Base-by-base conservation (phyloP, 1,140 invertebrate genomes). In the Mizuhopecten yessoensis region DNA sequence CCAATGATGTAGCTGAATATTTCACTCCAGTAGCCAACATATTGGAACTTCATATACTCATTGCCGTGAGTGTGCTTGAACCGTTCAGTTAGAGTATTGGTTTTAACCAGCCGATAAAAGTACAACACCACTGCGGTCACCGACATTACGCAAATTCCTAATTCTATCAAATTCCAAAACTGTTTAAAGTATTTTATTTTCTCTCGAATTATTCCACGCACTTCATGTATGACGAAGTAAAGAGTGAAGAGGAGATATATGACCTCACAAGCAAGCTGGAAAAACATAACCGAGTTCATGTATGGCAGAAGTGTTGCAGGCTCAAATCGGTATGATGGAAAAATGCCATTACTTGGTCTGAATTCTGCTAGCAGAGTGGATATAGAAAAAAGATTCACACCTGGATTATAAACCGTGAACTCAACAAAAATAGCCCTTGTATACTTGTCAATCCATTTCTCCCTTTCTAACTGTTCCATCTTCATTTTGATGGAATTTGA, bases 351-450 rank as follows among this genome's bases (percentile, higher is more conserved):
- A 39, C 96, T 97, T 9, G 97, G 96, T 34, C 96, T 90, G 92
- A 97, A 97, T 94, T 97, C 97, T 3, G 96, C 96, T 20, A 97
- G 92, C n/a, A 97, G 95, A 17, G 96, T 97, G 13, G 95, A 95
- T 0, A 97, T 96, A 15, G 96, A 96, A 91, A 97, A 97, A 29
- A 97, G 93, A 91, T 97, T 97, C 0, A 96, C 93, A 90, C 97
- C 96, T 0, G 97, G 96, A 94, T 97, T 97, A 94, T 97, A 97
- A 17, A 97, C 96, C 7, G 97, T 97, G 93, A 97, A 97, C 92
- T 97, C 97, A 9, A 97, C 95, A 91, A 97, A 97, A 17, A 97
- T 96, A 10, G 97, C 97, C 91, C 97, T 92, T 0, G 97, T 97
- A 87, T 96, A 94, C 88, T 95, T 93, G 92, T 97, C 97, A 29